phyloP scores from a whole-genome alignment of 2,888 invertebrate species.

The Hypercompe scribonia region DNA sequence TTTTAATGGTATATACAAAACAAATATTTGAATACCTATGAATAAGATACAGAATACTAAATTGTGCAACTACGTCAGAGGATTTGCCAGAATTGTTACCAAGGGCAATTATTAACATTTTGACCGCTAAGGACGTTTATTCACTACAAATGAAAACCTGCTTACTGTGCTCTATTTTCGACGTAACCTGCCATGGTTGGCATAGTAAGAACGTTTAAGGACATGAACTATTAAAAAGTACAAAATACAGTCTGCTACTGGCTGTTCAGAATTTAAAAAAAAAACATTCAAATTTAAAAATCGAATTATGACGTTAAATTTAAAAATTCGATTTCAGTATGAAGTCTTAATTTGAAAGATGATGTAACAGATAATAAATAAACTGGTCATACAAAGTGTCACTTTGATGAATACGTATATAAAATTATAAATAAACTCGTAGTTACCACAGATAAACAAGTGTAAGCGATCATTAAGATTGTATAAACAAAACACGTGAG shows the following conservation, averaged over 20 bases:
- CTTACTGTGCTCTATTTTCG: no score
- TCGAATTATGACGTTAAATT: slow-evolving; percentile 10
- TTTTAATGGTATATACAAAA: slow-evolving; percentile 47
- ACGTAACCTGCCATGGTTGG: no score
- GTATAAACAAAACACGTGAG: slow-evolving; percentile 35
- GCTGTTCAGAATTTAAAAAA: slow-evolving; percentile 28
- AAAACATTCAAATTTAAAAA: slow-evolving; percentile 3
- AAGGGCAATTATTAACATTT: no score
- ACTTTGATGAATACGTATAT: slow-evolving; percentile 18
- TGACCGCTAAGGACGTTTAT: no score
- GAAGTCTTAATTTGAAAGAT: neutral
- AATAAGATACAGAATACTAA: slow-evolving; percentile 30
- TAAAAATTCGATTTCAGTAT: slow-evolving; percentile 2
- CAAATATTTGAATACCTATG: slow-evolving; percentile 24
- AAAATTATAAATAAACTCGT: slow-evolving; percentile 21
- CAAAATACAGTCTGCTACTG: slow-evolving; percentile 48
- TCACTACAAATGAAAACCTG: no score
- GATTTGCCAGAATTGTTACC: no score
- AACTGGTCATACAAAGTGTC: slow-evolving; percentile 4
- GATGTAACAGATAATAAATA: neutral
- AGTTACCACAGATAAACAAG: slow-evolving; percentile 14
- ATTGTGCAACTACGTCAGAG: slow-evolving; percentile 47
- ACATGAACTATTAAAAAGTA: no score
- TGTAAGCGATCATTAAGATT: slow-evolving; percentile 31
- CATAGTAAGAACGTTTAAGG: no score